A percentile compares a stretch with the other conserved stretches of the same genome.
Conservation (phyloP, 2,113 vertebrate species). For the Vulpes vulpes region DNA sequence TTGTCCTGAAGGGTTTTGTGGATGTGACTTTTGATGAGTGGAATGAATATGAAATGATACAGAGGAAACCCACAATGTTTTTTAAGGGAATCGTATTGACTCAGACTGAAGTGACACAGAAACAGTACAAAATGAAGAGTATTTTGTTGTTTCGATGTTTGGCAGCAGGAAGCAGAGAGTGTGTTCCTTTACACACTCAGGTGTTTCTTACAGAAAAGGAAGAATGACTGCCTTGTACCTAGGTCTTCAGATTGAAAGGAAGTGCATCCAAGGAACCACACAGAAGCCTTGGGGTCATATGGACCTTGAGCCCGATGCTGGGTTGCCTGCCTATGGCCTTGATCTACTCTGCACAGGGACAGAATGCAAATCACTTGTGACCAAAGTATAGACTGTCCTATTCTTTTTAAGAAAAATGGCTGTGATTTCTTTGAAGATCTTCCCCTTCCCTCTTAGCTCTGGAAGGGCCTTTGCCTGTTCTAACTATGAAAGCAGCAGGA, state of each 20-base stretch:
- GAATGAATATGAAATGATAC: background rate
- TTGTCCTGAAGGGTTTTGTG: background rate
- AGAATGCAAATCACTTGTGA: too few species aligned
- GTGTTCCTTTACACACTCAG: background rate
- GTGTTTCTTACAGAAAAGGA: background rate
- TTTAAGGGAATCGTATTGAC: background rate
- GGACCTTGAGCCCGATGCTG: too few species aligned
- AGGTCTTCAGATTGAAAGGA: background rate
- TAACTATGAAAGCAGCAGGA: background rate
- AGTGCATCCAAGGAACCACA: accelerated
- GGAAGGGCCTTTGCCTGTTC: background rate
- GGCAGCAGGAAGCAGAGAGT: accelerated
- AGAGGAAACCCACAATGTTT: background rate
- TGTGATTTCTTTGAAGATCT: background rate
- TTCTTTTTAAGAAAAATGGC: background rate
- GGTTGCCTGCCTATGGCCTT: too few species aligned
- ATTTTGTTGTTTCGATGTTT: accelerated
- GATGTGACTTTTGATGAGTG: background rate
- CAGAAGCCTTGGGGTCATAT: background rate
- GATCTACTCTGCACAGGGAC: background rate
- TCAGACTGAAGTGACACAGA: background rate
- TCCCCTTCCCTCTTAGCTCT: background rate
- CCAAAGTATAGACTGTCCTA: background rate
- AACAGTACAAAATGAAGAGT: background rate
- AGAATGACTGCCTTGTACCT: accelerated